Evolutionary conservation across 2,797 vertebrate species (phyloP), one percentile per base, ranked within the genome.

Genomic region (Amniataba percoides): DNA sequence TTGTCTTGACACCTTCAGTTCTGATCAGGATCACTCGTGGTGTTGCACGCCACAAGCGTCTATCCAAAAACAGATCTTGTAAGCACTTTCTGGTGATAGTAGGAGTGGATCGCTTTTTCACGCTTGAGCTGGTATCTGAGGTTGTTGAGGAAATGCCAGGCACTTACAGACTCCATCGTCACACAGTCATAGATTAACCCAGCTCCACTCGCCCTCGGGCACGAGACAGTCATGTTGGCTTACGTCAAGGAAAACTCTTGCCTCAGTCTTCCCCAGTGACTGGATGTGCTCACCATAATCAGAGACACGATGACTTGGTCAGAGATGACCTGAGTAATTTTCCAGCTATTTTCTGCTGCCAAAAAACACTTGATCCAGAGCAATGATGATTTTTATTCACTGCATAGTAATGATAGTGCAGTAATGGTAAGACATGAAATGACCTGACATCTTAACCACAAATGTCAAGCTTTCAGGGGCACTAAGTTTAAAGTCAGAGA

Each of bases 91-190:
- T 61, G 58, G 43, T 40, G 11, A 11, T 61, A 42, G 36, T 42
- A 53, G 34, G 1, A 49, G 31, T 21, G 27, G 64, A 63, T 85
- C 42, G 16, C 7, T 18, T 62, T 45, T 48, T 58, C 59, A 45
- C 40, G 8, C 58, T 39, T 40, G 15, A 67, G 19, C 46, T 31
- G 46, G 7, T 70, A 43, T 74, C 49, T 49, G 31, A 55, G 46
- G 67, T 42, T 63, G 56, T 43, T 78, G 45, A 49, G 8, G 63
- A 72, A 74, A 57, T 60, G 46, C 52, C 23, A 40, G 77, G 25
- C 48, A 62, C 65, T 66, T 31, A 51, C 9, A 67, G 46, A 39
- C 49, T 65, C 77, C 12, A 56, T 64, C 71, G 27, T 57, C 39
- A 36, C 8, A 36, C 14, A 72, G 23, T 76, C 42, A 21, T 53